phyloP scores from a whole-genome alignment of 2,888 invertebrate species.

The Saturnia japonica region DNA sequence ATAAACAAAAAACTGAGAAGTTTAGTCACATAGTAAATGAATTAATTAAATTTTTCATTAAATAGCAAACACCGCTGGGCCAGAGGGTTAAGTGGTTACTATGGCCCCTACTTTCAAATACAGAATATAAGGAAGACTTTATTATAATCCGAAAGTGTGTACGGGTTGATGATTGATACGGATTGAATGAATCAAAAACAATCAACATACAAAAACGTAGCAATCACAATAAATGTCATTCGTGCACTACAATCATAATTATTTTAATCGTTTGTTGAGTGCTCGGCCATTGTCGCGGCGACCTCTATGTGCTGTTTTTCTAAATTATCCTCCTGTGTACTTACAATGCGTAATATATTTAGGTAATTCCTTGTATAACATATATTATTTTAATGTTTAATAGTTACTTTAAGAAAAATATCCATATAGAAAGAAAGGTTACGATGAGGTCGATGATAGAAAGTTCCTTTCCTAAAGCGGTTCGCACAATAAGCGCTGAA shows the following conservation, averaged over 20 bases:
- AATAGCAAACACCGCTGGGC: no score
- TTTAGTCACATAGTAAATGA: no score
- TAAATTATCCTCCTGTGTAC: not conserved
- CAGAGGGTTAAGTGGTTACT: no score
- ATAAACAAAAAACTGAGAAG: no score
- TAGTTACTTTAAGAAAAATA: no score
- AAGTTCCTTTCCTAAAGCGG: no score
- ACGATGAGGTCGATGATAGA: not conserved
- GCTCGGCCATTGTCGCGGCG: not conserved
- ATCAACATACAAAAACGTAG: not conserved
- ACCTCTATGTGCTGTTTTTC: constrained; percentile 1
- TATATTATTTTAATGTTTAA: not conserved
- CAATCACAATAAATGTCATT: not conserved
- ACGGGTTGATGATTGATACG: no score
- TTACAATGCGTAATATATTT: no score
- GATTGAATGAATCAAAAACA: no score
- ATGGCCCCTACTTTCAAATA: no score
- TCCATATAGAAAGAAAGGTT: not conserved
- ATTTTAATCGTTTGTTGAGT: not conserved
- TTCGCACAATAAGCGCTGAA: not conserved
- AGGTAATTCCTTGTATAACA: not conserved
- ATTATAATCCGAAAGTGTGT: no score
- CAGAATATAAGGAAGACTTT: not conserved
- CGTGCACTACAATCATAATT: not conserved
- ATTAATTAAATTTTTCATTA: no score